Base-by-base conservation (phyloP, 2,888 invertebrate species). In the Aphrophora alni region DNA sequence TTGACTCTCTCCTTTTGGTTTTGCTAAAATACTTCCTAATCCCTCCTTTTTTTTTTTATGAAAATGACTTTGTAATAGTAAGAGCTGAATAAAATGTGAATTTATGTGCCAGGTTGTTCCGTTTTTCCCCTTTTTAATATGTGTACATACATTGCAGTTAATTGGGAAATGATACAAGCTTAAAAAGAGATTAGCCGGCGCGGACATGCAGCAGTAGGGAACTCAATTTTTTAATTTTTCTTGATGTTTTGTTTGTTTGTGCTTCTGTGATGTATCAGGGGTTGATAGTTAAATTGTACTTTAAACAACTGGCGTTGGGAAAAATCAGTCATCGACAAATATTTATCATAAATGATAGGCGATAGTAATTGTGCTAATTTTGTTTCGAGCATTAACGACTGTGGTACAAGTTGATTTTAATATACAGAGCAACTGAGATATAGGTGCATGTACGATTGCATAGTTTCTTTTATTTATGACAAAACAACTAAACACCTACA, bases 141-240 rank as follows among this genome's bases (percentile, higher is more conserved):
- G 59, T 59, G 21, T 5, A 59, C 21, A 59, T 21, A 59, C 59
- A 59, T 59, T n/a, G 59, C 59, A 59, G 59, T 59, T 59, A 59
- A 59, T 59, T 59, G 59, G 59, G 59, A 59, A 59, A 59, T 59
- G 59, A 59, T 59, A 59, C 59, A 59, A 21, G 59, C 59, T 59
- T 59, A 59, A 59, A 59, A 59, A 21, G 1, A 59, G 21, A 59
- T 59, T 59, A 59, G 59, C 21, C 59, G 44, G 7, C 17, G 44
- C 12, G 3, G 44, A 44, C 44, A 14, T 33, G 33, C 14, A 8
- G 44, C 17, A 14, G 2, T 8, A 44, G 44, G 44, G 44, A 17
- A 44, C 44, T 44, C 44, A 8, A 44, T 44, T 44, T 44, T 44
- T 44, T 44, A 44, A 44, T 17, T 44, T 12, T 4, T 17, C 44